Evolutionary conservation across 92 coral and sea anemone species (phyloP), one percentile per base, ranked within the genome.

Genomic region (Parazoanthus swiftii): DNA sequence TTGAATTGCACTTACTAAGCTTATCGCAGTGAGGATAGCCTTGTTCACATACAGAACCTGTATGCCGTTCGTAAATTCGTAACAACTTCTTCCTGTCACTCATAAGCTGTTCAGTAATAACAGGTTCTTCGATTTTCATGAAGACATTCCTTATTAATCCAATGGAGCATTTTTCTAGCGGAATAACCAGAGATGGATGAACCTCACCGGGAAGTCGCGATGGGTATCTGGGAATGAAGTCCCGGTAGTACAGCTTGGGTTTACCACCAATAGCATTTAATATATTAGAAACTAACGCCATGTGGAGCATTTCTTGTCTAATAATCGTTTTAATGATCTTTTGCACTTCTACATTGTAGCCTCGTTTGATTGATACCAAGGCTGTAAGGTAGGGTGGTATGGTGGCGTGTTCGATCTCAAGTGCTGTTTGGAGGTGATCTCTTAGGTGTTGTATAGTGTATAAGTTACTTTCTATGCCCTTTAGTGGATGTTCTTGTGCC

Each of bases 331-430:
- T 91, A 9, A 95, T 26, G 1, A 95, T 85, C 13, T 51, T 89
- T 76, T 93, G 80, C 13, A 91, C 85, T 36, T 90, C 88, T 0
- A 20, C 42, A 74, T 93, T 95, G 33, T 89, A 95, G 79, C 92
- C 87, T 13, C 73, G 59, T 63, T 93, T 93, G 44, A 94, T 88
- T 2, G 98, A 85, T 3, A 91, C 94, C 76, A 86, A 89, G 6
- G 94, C 94, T 1, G 98, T 88, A 80, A 94, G 72, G 59, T 94
- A 94, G 3, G 95, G 92, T 18, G 95, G 95, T 14, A 94, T 93
- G 21, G 98, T 92, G 0, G 98, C 84, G 36, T 91, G 95, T 37
- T 94, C 98, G 6, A 94, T 23, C 46, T 91, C 71, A 8, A 94
- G 78, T 6, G 98, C 98, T 23, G 89, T 91, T 78, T 94, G 98